Evolutionary conservation across 2,113 vertebrate species (phyloP), one percentile per base, ranked within the genome.

Genomic region (Forbesichthys agassizii): DNA sequence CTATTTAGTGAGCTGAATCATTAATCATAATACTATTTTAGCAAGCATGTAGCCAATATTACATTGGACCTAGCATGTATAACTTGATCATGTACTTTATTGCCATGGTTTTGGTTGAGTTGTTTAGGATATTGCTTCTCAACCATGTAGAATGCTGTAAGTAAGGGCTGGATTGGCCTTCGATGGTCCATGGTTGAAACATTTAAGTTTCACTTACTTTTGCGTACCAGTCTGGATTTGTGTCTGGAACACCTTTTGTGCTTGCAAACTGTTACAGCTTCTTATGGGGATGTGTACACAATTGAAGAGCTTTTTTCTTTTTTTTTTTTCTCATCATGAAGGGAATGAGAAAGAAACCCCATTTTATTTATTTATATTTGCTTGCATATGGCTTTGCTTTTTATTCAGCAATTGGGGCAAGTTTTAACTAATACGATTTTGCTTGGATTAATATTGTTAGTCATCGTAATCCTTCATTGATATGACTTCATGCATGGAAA

Each of bases 1-100:
- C 18, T 60, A 46, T 65, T 48, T 7, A 51, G 20, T 49, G 10
- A 68, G 59, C 42, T 16, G 64, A 70, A 84, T 77, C 66, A 63
- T 65, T 69, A 36, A 64, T 3, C 54, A 18, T 48, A n/a, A 13
- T 13, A 57, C 18, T 4, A 14, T 48, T 20, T 27, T 42, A 16
- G 33, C 65, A 18, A 14, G 18, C 11, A 11, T 55, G 14, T 9
- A 65, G 16, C 33, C 46, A 56, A 48, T 58, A 14, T 64, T 51
- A 13, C 49, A 51, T 16, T 54, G 52, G 3, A 27, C 11, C 33
- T 16, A 61, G 68, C 76, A 74, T 80, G 67, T 20, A 3, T 64
- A 47, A 9, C 20, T 54, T 47, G 58, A 49, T 20, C 20, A 64
- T 52, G 20, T 51, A 14, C 13, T 4, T 11, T 51, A 42, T 4